phyloP scores from a whole-genome alignment of 1,140 invertebrate genomes.

The Gryllus bimaculatus region DNA sequence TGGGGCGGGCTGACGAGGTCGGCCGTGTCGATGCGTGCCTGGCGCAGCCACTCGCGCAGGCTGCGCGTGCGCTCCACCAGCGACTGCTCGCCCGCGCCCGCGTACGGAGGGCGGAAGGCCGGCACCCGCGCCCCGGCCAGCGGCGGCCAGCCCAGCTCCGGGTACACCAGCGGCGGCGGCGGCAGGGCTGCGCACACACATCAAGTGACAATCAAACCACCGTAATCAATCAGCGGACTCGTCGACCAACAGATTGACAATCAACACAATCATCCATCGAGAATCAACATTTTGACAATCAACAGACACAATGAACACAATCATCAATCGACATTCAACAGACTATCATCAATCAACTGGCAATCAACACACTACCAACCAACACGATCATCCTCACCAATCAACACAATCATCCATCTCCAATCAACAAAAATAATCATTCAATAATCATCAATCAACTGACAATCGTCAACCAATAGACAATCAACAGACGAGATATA shows the following conservation, averaged over 20 bases:
- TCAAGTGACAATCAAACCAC: not conserved
- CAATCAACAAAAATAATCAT: no score
- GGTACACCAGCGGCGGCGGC: slow-evolving; percentile 46
- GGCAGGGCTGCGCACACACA: slow-evolving; percentile 9
- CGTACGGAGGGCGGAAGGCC: slow-evolving; percentile 30
- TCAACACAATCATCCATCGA: no score
- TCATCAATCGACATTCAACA: no score
- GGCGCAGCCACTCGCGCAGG: slow-evolving; percentile 53
- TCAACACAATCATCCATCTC: no score
- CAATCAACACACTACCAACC: no score
- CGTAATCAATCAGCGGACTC: slow-evolving; percentile 24
- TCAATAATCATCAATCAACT: no score
- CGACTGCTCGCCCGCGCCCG: slow-evolving; percentile 39
- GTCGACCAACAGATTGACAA: slow-evolving; percentile 22
- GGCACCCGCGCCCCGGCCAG: slow-evolving; percentile 36
- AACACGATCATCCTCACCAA: no score
- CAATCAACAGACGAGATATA: no score
- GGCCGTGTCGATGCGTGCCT: slow-evolving; percentile 37
- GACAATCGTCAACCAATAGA: no score
- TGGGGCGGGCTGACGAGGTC: slow-evolving; percentile 36
- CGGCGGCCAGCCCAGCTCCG: slow-evolving; percentile 49
- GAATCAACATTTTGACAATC: no score
- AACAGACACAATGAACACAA: no score
- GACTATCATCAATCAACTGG: no score
- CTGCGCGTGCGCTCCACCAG: slow-evolving; percentile 54